These are phyloP conservation scores for Dermolepida albohirtum DNA, from an alignment of 2,888 invertebrate species.

Conservation along the genomic window DNA sequence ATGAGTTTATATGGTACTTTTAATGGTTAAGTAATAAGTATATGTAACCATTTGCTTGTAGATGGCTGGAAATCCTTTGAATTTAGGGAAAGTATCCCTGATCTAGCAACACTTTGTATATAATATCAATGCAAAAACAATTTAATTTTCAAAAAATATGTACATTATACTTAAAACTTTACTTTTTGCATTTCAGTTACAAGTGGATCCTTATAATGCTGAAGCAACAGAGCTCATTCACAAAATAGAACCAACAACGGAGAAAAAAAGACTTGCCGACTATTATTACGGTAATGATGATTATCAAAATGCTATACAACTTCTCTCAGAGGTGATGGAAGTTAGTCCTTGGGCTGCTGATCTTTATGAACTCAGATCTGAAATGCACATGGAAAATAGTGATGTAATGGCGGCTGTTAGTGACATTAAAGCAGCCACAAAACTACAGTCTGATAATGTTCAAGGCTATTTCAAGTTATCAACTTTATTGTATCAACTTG, in stretches of 20 bases:
- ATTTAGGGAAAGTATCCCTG: no score
- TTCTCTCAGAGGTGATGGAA: constrained; percentile 78
- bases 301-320: constrained; percentile 71
- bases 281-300: constrained; percentile 71
- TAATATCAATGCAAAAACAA: no score
- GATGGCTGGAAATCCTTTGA: no score
- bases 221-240: constrained; percentile 80
- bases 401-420: constrained; percentile 89
- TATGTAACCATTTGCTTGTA: no score
- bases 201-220: constrained; percentile 79
- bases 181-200: constrained; percentile 68
- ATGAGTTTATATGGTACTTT: no score
- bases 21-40: no score
- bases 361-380: constrained; percentile 86
- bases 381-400: constrained; percentile 82
- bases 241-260: constrained; percentile 73
- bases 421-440: constrained; percentile 91
- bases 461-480: constrained; percentile 87
- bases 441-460: constrained; percentile 92
- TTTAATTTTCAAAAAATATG: no score
- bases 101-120: no score
- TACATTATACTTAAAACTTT: no score
- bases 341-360: constrained; percentile 90
- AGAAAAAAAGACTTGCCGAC: constrained; percentile 75
- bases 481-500: constrained; percentile 86